These are phyloP conservation scores for Rhinichthys klamathensis DNA, from an alignment of 2,113 vertebrate species.

Conservation along the genomic window DNA sequence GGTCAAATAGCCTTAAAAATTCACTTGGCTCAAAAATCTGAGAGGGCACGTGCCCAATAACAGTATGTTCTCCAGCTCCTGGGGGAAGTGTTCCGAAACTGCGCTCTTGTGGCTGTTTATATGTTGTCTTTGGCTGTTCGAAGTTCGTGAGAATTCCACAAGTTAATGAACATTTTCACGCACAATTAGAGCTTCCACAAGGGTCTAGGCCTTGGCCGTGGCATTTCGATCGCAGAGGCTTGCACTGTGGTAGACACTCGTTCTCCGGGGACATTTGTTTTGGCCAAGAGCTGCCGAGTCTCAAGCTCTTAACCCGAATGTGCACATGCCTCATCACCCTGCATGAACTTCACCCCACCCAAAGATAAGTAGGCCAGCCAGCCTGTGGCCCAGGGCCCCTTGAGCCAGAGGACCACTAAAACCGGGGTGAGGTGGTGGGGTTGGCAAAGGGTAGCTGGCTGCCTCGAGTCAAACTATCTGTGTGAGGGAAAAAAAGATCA, in stretches of 20 bases:
- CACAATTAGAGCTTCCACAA: slow-evolving; percentile 63
- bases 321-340: slow-evolving; percentile 63
- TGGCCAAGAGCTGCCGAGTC: slow-evolving; percentile 49
- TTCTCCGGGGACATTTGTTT: slow-evolving; percentile 56
- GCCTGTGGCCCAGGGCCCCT: slow-evolving; percentile 48
- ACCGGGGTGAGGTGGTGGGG: slow-evolving; percentile 8
- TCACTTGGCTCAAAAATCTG: background rate
- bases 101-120: slow-evolving; percentile 42
- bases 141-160: slow-evolving; percentile 61
- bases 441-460: slow-evolving; percentile 25
- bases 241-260: slow-evolving; percentile 22
- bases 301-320: slow-evolving; percentile 55
- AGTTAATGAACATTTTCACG: slow-evolving; percentile 70
- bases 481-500: slow-evolving; percentile 32
- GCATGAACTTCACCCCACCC: slow-evolving; percentile 48
- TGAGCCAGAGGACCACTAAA: slow-evolving; percentile 48
- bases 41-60: background rate
- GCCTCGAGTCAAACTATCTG: slow-evolving; percentile 47
- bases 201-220: slow-evolving; percentile 49
- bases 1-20: too few species aligned
- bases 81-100: background rate
- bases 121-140: slow-evolving; percentile 59
- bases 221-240: slow-evolving; percentile 32
- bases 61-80: background rate
- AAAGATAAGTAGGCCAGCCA: slow-evolving; percentile 54